A percentile compares a stretch with the other conserved stretches of the same genome.
These are phyloP conservation scores for Cynodonichthys magdalenae DNA, from an alignment of 2,797 vertebrate genomes.

Conservation along the genomic window DNA sequence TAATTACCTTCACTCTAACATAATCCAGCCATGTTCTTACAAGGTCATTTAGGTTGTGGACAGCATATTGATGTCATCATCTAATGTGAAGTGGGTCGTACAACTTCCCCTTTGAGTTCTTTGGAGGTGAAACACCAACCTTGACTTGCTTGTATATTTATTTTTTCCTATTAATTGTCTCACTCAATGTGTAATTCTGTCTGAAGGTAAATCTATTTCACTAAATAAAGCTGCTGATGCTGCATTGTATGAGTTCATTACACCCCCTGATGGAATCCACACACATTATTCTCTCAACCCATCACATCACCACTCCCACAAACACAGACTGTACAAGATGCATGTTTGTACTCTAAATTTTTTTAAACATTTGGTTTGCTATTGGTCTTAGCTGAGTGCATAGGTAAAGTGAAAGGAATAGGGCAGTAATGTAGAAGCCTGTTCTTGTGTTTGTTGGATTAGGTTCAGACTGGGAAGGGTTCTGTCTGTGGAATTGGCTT, in stretches of 20 bases:
- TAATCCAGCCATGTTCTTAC: too few relatives aligned
- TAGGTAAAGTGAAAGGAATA: too few relatives aligned
- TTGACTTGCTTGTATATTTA: background rate
- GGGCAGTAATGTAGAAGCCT: background rate
- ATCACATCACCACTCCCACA: background rate
- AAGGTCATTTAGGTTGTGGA: too few relatives aligned
- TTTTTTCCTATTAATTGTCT: slow-evolving; percentile 10
- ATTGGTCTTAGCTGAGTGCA: too few relatives aligned
- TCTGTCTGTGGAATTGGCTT: slow-evolving; percentile 64
- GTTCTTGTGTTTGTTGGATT: slow-evolving; percentile 43
- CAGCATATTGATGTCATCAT: too few relatives aligned
- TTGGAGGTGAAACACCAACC: slow-evolving; percentile 20
- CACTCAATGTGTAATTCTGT: slow-evolving; percentile 23
- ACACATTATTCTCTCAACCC: slow-evolving; percentile 20
- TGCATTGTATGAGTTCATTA: slow-evolving; percentile 62
- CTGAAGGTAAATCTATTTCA: slow-evolving; percentile 50
- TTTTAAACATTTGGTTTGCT: too few relatives aligned
- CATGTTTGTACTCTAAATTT: too few relatives aligned
- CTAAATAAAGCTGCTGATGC: slow-evolving; percentile 67
- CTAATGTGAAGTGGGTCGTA: too few relatives aligned
- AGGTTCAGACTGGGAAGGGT: slow-evolving; percentile 52
- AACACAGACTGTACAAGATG: background rate
- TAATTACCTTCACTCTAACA: too few relatives aligned
- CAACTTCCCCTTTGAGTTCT: background rate
- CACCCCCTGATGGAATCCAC: slow-evolving; percentile 40